Percentiles rank a stretch among this genome's conserved stretches.
These are phyloP conservation scores for Gymnorhina tibicen DNA, from an alignment of 2,113 vertebrate genomes.

Conservation along the genomic window DNA sequence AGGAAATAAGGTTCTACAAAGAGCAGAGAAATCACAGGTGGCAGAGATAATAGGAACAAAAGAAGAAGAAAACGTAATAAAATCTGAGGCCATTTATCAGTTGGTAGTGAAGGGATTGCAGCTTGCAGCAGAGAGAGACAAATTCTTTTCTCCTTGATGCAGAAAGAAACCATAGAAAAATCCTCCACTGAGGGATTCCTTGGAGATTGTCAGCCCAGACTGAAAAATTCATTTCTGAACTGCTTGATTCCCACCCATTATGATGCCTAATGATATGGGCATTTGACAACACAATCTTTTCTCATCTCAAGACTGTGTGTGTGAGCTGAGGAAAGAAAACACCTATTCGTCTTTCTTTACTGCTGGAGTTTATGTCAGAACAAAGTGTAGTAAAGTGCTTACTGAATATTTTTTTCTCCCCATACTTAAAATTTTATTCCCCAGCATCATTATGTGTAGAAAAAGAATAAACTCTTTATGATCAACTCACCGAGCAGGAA, in stretches of 20 bases:
- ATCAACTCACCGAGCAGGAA: background rate
- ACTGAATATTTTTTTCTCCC: background rate
- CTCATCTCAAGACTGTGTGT: background rate
- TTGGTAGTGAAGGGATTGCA: background rate
- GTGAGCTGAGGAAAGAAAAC: background rate
- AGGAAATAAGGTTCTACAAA: background rate
- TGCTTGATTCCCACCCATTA: background rate
- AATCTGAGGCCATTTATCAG: slow-evolving; percentile 16
- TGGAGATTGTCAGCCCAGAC: background rate
- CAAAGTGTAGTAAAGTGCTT: background rate
- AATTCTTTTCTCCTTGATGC: background rate
- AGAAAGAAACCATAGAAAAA: background rate
- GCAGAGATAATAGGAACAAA: background rate
- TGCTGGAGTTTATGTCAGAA: background rate
- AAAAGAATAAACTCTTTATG: background rate
- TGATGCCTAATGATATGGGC: background rate
- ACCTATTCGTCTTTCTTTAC: background rate
- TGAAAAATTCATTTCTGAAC: background rate
- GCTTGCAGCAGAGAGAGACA: background rate
- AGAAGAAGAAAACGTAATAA: slow-evolving; percentile 6
- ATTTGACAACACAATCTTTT: background rate
- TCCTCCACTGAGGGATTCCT: background rate
- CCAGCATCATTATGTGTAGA: background rate
- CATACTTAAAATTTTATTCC: background rate
- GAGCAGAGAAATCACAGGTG: background rate